These are phyloP conservation scores for Apamea anceps DNA, from an alignment of 2,888 invertebrate genomes.

Conservation along the genomic window DNA sequence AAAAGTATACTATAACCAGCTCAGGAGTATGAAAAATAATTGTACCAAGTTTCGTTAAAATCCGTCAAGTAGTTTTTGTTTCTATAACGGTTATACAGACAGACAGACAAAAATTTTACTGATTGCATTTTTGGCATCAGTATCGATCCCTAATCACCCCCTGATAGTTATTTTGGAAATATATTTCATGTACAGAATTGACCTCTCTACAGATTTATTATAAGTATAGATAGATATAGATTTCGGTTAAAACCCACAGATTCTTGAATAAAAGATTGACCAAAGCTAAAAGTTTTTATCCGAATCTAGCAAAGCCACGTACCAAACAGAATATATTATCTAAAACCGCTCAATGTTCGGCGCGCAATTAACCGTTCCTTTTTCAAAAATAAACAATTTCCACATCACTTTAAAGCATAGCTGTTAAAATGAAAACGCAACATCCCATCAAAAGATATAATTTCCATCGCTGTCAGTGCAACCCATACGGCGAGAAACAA, in stretches of 20 bases:
- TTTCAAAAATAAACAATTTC: constrained; percentile 37
- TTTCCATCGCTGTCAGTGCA: constrained; percentile 64
- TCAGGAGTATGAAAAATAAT: no score
- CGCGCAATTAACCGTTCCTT: neutral
- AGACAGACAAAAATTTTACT: no score
- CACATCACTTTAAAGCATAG: constrained; percentile 40
- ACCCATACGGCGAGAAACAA: constrained; percentile 56
- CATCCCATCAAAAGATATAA: constrained; percentile 63
- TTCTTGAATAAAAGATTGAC: neutral
- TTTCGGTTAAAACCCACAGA: neutral
- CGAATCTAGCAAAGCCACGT: neutral
- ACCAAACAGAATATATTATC: constrained; percentile 23
- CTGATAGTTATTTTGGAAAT: no score
- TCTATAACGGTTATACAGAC: no score
- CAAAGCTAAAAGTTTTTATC: neutral
- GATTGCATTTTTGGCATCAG: no score
- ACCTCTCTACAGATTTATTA: no score
- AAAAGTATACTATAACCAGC: no score
- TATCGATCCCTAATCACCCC: no score
- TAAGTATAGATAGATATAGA: no score
- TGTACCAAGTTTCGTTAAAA: no score
- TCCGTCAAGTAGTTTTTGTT: no score
- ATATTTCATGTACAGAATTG: no score
- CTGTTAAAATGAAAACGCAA: constrained; percentile 46
- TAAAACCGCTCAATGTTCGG: constrained; percentile 4